These are phyloP conservation scores for Chondrosia reniformis DNA, from an alignment of 37 sponge, comb jelly and placozoan genomes.

Conservation along the genomic window DNA sequence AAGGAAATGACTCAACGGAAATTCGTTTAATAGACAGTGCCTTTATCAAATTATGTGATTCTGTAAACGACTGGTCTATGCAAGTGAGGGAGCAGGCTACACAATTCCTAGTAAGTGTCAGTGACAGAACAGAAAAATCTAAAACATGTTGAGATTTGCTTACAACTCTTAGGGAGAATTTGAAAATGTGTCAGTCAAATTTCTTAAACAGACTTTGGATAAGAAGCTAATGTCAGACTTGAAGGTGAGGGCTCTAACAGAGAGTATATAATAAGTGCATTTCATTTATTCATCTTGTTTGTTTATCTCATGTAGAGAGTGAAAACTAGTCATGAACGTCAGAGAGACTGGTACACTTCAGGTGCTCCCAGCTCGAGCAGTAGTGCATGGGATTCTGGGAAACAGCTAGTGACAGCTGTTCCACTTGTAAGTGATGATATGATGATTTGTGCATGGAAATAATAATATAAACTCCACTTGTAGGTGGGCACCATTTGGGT, in stretches of 20 bases:
- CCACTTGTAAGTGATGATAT: conserved; percentile 36
- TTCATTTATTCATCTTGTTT: too few species aligned
- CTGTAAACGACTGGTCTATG: conserved; percentile 72
- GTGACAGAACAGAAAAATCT: background rate
- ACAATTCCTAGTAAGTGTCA: conserved; percentile 34
- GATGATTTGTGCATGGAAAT: too few species aligned
- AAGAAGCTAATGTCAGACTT: conserved; percentile 94
- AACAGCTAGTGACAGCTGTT: conserved; percentile 33
- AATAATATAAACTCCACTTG: too few species aligned
- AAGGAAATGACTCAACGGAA: conserved; percentile 30
- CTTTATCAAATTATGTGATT: conserved; percentile 77
- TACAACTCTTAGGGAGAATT: conserved; percentile 38
- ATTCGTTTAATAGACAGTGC: conserved; percentile 70
- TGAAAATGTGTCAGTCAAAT: conserved; percentile 40
- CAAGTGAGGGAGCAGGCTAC: conserved; percentile 64
- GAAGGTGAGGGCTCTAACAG: conserved; percentile 33
- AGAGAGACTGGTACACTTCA: conserved; percentile 41
- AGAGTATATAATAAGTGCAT: background rate
- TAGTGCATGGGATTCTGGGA: conserved; percentile 58
- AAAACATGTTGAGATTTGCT: background rate
- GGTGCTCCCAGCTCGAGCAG: conserved; percentile 27
- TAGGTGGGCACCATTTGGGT: too few species aligned
- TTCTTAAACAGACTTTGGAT: conserved; percentile 81
- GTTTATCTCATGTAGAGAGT: conserved; percentile 52
- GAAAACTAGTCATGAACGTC: conserved; percentile 76